Evolutionary conservation across 2,797 vertebrate species (phyloP).

Genomic region (Pyrocephalus nanus): DNA sequence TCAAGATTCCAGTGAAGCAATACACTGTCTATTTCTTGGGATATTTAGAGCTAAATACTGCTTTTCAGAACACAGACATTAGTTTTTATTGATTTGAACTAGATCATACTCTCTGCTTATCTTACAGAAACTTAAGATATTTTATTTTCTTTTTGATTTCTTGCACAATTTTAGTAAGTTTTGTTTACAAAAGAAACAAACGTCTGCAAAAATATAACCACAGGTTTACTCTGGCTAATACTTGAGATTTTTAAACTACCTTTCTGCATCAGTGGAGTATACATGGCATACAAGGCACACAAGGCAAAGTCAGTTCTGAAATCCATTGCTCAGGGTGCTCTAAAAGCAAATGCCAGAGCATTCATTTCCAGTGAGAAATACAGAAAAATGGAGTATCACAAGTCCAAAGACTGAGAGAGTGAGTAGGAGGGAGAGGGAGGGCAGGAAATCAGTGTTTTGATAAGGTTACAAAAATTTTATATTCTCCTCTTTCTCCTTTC

Average conservation of each 20-base stretch:
- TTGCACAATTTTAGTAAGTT: neutral
- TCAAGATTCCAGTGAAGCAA: neutral
- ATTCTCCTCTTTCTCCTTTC: neutral
- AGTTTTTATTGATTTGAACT: neutral
- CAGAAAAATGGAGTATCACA: neutral
- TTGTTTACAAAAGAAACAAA: neutral
- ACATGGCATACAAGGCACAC: neutral
- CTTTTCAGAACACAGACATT: neutral
- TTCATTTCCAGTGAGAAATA: neutral
- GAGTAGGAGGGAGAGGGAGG: neutral
- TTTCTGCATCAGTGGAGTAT: neutral
- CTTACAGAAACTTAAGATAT: neutral
- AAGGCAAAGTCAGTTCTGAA: neutral
- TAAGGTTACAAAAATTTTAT: neutral
- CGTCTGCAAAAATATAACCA: neutral
- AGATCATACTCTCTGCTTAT: neutral
- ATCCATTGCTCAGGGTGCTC: neutral
- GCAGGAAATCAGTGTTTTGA: neutral
- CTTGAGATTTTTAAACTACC: neutral
- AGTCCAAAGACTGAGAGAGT: neutral
- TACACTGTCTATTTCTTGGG: neutral
- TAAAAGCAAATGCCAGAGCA: neutral
- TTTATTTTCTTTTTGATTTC: neutral
- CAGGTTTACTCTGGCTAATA: neutral
- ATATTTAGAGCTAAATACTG: neutral